phyloP scores from a whole-genome alignment of 2,113 vertebrate species.

The Ciconia boyciana region DNA sequence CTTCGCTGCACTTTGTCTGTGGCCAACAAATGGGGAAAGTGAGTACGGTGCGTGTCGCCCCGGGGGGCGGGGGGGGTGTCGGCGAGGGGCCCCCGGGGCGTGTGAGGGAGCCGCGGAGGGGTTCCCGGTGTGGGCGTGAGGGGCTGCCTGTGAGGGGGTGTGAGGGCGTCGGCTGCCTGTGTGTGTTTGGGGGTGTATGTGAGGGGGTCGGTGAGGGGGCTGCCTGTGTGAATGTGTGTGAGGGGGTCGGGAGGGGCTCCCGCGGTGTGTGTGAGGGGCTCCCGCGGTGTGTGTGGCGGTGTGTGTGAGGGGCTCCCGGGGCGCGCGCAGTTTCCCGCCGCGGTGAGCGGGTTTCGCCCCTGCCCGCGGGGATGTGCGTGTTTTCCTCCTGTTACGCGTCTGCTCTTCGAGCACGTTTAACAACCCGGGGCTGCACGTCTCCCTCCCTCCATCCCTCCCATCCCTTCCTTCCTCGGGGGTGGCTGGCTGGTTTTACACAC shows the following conservation, averaged over 20 bases:
- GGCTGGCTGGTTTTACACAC: background rate
- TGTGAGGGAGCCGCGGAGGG: background rate
- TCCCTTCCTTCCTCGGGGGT: background rate
- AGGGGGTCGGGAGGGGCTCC: background rate
- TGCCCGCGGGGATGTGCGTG: constrained; percentile 51
- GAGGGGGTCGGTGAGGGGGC: background rate
- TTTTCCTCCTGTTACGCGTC: constrained; percentile 36
- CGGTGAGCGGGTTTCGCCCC: constrained; percentile 50
- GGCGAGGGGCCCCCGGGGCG: background rate
- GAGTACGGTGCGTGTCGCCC: constrained; percentile 67
- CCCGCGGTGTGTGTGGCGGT: background rate
- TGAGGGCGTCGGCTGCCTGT: background rate
- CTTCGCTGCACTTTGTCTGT: constrained; percentile 79
- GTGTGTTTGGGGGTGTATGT: background rate
- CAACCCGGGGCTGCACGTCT: background rate
- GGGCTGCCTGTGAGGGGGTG: background rate
- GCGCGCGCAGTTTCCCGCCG: constrained; percentile 9
- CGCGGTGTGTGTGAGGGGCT: background rate
- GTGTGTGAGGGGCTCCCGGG: background rate
- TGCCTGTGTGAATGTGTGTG: background rate
- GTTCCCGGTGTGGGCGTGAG: background rate
- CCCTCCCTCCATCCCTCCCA: no score
- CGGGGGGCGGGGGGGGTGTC: background rate
- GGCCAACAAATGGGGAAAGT: constrained; percentile 88
- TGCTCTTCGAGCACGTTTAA: constrained; percentile 3